Evolutionary conservation across 2,113 vertebrate genomes (phyloP).

Genomic region (Sula dactylatra): DNA sequence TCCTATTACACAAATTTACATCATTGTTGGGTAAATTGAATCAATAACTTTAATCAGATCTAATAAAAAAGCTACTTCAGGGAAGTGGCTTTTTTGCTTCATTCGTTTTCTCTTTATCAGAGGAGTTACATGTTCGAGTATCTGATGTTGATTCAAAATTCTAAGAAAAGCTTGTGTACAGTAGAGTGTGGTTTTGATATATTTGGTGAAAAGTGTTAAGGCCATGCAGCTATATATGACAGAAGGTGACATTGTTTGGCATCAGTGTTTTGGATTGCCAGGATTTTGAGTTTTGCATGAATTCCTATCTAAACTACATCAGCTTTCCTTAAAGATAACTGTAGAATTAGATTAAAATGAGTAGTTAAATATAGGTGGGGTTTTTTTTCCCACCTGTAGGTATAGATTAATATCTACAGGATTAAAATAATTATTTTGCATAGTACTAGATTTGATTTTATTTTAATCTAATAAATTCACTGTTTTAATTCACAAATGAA

Average conservation of each 20-base stretch:
- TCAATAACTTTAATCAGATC: slow-evolving; percentile 3
- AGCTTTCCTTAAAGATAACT: background rate
- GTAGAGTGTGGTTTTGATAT: background rate
- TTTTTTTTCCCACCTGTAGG: too few species aligned
- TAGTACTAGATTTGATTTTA: background rate
- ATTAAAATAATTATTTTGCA: background rate
- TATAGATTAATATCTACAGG: too few species aligned
- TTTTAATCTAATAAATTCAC: background rate
- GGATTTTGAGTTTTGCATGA: background rate
- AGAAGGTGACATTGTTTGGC: background rate
- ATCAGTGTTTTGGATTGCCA: background rate
- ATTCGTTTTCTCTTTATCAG: background rate
- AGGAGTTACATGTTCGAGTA: background rate
- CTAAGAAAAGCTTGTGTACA: background rate
- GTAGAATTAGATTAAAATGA: background rate
- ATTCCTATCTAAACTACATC: background rate
- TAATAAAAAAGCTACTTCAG: slow-evolving; percentile 2
- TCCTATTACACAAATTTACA: background rate
- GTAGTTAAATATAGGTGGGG: background rate
- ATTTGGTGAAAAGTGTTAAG: background rate
- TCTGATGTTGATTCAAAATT: background rate
- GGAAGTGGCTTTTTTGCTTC: background rate
- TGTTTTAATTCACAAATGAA: background rate
- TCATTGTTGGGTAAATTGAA: background rate
- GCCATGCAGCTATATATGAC: rapidly evolving